A percentile compares a stretch with the other conserved stretches of the same genome.
These are phyloP conservation scores for Catalaphyllia jardinei DNA, from an alignment of 64 coral and sea anemone species.

Conservation along the genomic window DNA sequence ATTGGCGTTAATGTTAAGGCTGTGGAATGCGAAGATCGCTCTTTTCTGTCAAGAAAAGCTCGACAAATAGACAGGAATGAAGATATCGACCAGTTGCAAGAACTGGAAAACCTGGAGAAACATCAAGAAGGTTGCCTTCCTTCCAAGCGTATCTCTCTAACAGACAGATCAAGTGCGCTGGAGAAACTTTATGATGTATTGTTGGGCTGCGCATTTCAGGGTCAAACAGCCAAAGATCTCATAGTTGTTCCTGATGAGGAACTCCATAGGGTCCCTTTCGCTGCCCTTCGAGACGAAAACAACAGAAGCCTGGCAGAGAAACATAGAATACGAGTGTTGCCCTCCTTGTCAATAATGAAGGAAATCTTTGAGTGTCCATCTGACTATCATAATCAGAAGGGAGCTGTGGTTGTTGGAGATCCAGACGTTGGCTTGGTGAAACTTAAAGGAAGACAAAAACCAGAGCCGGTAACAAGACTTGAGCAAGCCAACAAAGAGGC, in stretches of 20 bases:
- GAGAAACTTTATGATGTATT: constrained; percentile 28
- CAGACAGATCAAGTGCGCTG: constrained; percentile 28
- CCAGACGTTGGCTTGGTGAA: constrained; percentile 9
- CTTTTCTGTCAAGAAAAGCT: background rate
- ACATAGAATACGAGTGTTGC: constrained; percentile 40
- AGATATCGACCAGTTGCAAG: constrained; percentile 1
- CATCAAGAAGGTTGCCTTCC: background rate
- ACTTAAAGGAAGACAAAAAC: background rate
- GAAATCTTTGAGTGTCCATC: constrained; percentile 33
- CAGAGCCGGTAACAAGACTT: background rate
- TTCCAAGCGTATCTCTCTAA: constrained; percentile 16
- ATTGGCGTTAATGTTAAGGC: constrained; percentile 1
- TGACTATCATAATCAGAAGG: constrained; percentile 43
- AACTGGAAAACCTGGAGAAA: background rate
- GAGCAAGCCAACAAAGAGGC: constrained; percentile 22
- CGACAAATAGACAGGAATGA: background rate
- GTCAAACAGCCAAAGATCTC: background rate
- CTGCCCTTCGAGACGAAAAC: constrained; percentile 44
- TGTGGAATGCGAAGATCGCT: constrained; percentile 27
- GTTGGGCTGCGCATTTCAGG: background rate
- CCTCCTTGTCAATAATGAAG: constrained; percentile 55
- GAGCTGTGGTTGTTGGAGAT: constrained; percentile 42
- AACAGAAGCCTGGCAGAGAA: constrained; percentile 33
- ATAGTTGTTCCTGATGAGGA: constrained; percentile 55
- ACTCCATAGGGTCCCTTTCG: constrained; percentile 34